Conservation (phyloP, 2,888 invertebrate genomes). For the Drosophila yooni region DNA sequence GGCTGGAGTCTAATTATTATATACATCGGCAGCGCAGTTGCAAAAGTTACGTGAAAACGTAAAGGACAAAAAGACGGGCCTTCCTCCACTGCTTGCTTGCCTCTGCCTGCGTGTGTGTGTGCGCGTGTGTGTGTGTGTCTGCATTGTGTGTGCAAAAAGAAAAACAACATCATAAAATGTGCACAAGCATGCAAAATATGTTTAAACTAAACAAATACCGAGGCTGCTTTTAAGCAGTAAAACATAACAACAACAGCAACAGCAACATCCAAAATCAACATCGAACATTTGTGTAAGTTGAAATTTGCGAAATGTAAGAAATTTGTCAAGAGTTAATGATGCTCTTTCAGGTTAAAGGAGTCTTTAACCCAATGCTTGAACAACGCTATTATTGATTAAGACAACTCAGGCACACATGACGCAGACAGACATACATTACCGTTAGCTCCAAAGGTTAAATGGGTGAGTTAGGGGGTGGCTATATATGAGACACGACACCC, state of each 20-base stretch:
- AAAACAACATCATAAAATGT: slow-evolving; percentile 52
- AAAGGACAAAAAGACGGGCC: slow-evolving; percentile 59
- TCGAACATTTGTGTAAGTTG: slow-evolving; percentile 41
- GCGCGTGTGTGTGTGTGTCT: slow-evolving; percentile 33
- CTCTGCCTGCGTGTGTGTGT: slow-evolving; percentile 9
- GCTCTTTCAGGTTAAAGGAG: slow-evolving; percentile 41
- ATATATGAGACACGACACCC: slow-evolving; percentile 2
- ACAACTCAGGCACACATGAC: slow-evolving; percentile 33
- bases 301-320: neutral
- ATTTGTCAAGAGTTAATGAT: slow-evolving; percentile 12
- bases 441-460: slow-evolving; percentile 19
- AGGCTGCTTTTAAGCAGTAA: slow-evolving; percentile 18
- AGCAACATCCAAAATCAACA: slow-evolving; percentile 5
- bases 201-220: slow-evolving; percentile 16
- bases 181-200: slow-evolving; percentile 42
- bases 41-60: slow-evolving; percentile 76
- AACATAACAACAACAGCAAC: neutral
- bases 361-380: slow-evolving; percentile 49
- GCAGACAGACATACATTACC: slow-evolving; percentile 51
- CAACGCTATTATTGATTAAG: slow-evolving; percentile 65
- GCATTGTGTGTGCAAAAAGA: slow-evolving; percentile 47
- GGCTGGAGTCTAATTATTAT: slow-evolving; percentile 61
- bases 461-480: slow-evolving; percentile 8
- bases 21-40: slow-evolving; percentile 71
- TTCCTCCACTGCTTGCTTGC: slow-evolving; percentile 16